Percentiles rank a stretch among this genome's conserved stretches.
Conservation (phyloP, 2,113 vertebrate species). For the Phocoena sinus region DNA sequence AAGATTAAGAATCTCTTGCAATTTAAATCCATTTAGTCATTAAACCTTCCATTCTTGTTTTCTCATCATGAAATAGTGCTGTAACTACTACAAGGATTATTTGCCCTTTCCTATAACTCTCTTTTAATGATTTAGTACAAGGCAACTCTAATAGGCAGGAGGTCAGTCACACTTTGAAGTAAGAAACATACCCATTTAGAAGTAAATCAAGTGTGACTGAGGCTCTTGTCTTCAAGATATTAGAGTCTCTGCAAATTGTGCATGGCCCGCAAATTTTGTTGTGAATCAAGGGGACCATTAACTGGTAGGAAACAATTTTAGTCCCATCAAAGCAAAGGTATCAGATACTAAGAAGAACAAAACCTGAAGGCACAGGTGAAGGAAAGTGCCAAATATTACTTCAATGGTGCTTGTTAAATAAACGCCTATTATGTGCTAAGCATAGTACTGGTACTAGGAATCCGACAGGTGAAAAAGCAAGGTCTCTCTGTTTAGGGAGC, state of each 20-base stretch:
- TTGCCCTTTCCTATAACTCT: conserved; percentile 31
- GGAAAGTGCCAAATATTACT: neutral
- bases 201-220: conserved; percentile 35
- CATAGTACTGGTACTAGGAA: neutral
- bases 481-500: neutral
- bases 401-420: neutral
- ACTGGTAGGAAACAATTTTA: neutral
- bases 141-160: neutral
- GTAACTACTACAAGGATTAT: neutral
- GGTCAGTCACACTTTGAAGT: neutral
- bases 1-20: conserved; percentile 27
- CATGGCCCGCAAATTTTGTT: neutral
- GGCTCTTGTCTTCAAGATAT: neutral
- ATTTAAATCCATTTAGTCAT: conserved; percentile 8
- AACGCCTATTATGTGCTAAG: neutral
- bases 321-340: neutral
- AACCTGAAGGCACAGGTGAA: neutral
- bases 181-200: conserved; percentile 36
- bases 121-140: conserved; percentile 33
- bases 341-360: conserved; percentile 15
- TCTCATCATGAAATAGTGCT: conserved; percentile 13
- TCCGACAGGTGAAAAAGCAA: neutral
- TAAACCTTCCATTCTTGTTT: conserved; percentile 23
- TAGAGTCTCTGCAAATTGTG: neutral
- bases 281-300: neutral